Evolutionary conservation across 2,113 vertebrate species (phyloP).

Genomic region (Muntiacus muntjak): DNA sequence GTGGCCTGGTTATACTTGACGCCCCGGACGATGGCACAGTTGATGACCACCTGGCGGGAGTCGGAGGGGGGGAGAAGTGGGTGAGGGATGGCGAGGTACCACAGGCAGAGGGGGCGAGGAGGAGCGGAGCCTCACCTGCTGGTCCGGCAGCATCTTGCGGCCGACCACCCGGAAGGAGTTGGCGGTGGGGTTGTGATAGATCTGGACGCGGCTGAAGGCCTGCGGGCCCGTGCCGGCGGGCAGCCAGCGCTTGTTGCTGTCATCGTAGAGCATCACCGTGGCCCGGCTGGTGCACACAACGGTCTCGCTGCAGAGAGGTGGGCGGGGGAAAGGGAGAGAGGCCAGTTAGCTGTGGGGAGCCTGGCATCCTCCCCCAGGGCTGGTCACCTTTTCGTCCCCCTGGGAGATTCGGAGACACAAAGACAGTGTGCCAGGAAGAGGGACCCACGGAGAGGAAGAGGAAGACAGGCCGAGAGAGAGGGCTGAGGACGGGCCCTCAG

Average conservation of each 20-base stretch:
- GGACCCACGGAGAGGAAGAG: not conserved
- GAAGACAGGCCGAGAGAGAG: not conserved
- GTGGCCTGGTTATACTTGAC: conserved; percentile 96
- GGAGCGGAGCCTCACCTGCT: conserved; percentile 83
- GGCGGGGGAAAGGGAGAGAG: not conserved
- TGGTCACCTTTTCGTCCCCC: not conserved
- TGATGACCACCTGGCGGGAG: conserved; percentile 89
- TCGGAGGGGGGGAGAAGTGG: not conserved
- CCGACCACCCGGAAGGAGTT: conserved; percentile 92
- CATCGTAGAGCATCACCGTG: conserved; percentile 93
- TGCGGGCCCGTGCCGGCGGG: conserved; percentile 87
- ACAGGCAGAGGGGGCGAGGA: rapidly evolving
- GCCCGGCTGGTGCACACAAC: conserved; percentile 91
- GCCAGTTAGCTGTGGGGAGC: not conserved
- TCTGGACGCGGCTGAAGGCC: conserved; percentile 90
- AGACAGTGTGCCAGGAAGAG: too few relatives aligned
- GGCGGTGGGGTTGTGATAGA: conserved; percentile 88
- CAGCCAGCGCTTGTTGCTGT: conserved; percentile 90
- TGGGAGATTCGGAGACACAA: not conserved
- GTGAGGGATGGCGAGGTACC: not conserved
- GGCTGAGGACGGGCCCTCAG: not conserved
- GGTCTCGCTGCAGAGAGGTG: conserved; percentile 80
- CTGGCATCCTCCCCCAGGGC: not conserved
- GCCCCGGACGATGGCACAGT: conserved; percentile 88
- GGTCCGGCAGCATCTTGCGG: conserved; percentile 90